Percentiles rank a stretch among this genome's conserved stretches.
These are phyloP conservation scores for Ochropleura leucogaster DNA, from an alignment of 2,888 invertebrate genomes.

Conservation along the genomic window DNA sequence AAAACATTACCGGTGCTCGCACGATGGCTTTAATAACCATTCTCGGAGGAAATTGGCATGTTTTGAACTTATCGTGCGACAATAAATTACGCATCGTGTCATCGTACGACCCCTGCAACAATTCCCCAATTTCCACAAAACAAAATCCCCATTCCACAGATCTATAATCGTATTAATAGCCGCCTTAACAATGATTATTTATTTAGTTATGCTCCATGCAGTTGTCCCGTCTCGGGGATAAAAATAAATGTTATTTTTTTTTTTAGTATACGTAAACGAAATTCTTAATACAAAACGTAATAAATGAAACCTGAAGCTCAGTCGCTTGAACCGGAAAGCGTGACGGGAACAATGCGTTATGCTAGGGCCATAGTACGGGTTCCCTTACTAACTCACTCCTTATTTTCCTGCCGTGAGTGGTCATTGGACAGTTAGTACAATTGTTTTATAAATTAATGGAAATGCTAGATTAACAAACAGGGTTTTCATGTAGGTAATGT, in stretches of 20 bases:
- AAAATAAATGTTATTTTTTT: neutral
- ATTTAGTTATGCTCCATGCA: neutral
- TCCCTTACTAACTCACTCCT: slow-evolving; percentile 5
- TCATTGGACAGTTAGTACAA: neutral
- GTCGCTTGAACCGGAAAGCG: slow-evolving; percentile 46
- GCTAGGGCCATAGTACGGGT: slow-evolving; percentile 32
- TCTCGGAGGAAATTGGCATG: too few species aligned
- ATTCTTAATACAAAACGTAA: neutral
- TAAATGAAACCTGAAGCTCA: neutral
- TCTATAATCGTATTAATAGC: neutral
- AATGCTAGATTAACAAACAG: neutral
- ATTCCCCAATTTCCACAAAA: neutral
- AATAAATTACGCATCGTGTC: too few species aligned
- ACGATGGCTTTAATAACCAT: too few species aligned
- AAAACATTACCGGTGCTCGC: too few species aligned
- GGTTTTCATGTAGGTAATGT: neutral
- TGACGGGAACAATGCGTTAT: slow-evolving; percentile 71
- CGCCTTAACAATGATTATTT: neutral
- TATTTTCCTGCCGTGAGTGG: neutral
- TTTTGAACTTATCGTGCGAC: too few species aligned
- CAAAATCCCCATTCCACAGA: neutral
- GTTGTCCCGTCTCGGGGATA: neutral
- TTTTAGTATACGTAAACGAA: neutral
- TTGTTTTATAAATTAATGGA: neutral
- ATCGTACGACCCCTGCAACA: too few species aligned